Evolutionary conservation across 2,113 vertebrate genomes (phyloP).

Genomic region (Zosterops borbonicus): DNA sequence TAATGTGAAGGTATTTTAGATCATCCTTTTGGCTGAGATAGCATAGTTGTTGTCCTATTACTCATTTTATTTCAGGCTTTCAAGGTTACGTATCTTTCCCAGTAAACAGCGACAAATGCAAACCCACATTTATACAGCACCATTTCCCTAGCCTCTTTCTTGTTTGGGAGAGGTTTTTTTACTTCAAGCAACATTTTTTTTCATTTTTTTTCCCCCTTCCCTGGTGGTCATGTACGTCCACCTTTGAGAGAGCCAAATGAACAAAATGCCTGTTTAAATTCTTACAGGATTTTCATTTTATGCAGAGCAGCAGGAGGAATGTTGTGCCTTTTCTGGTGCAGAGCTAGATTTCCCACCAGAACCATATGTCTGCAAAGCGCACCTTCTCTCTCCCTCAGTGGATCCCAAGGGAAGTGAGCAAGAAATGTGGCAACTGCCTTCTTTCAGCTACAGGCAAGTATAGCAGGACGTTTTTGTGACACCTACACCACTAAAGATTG

Average conservation of each 20-base stretch:
- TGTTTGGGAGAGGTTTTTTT: background rate
- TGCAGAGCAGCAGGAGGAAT: constrained; percentile 47
- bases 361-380: constrained; percentile 33
- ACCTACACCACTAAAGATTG: background rate
- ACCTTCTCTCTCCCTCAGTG: constrained; percentile 49
- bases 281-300: constrained; percentile 56
- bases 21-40: background rate
- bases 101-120: background rate
- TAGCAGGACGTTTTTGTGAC: constrained; percentile 15
- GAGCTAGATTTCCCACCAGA: constrained; percentile 57
- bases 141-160: background rate
- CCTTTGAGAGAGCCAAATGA: background rate
- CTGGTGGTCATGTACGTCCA: background rate
- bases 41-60: background rate
- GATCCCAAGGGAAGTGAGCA: constrained; percentile 50
- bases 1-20: background rate
- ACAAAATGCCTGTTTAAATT: constrained; percentile 34
- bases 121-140: background rate
- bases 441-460: constrained; percentile 60
- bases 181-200: background rate
- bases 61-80: background rate
- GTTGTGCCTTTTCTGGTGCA: constrained; percentile 60
- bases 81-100: background rate
- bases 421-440: constrained; percentile 42
- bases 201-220: background rate